Conservation (phyloP, 92 coral and sea anemone genomes). For the Palythoa grandiflora region DNA sequence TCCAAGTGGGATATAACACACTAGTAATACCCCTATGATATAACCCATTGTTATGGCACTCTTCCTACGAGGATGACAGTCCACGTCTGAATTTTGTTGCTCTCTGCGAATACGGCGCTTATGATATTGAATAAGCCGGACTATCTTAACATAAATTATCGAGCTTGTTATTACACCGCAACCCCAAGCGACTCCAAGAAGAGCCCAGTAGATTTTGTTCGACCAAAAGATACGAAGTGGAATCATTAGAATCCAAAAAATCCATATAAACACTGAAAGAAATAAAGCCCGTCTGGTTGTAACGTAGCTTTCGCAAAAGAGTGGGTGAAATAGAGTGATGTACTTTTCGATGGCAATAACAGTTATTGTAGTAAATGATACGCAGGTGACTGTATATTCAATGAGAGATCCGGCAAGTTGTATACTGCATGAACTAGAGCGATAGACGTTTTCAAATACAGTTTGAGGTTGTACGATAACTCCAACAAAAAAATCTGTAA, state of each 20-base stretch:
- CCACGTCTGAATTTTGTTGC: neutral
- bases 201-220: neutral
- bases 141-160: slow-evolving; percentile 20
- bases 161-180: neutral
- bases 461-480: slow-evolving; percentile 19
- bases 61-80: neutral
- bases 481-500: slow-evolving; percentile 32
- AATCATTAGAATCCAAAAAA: slow-evolving; percentile 17
- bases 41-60: slow-evolving; percentile 41
- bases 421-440: neutral
- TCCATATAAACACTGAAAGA: slow-evolving; percentile 21
- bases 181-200: slow-evolving; percentile 34
- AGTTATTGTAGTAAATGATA: slow-evolving; percentile 26
- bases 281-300: neutral
- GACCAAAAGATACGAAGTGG: slow-evolving; percentile 23
- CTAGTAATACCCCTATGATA: slow-evolving; percentile 20
- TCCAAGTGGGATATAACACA: slow-evolving; percentile 31
- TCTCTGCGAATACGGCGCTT: slow-evolving; percentile 19
- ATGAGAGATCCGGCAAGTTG: slow-evolving; percentile 3
- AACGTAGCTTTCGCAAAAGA: neutral
- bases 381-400: slow-evolving; percentile 23
- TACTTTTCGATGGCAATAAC: slow-evolving; percentile 33
- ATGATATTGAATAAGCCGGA: slow-evolving; percentile 22
- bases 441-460: neutral
- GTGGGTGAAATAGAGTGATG: slow-evolving; percentile 26